These are phyloP conservation scores for Drosophila rellima DNA, from an alignment of 2,888 invertebrate genomes.

Conservation along the genomic window DNA sequence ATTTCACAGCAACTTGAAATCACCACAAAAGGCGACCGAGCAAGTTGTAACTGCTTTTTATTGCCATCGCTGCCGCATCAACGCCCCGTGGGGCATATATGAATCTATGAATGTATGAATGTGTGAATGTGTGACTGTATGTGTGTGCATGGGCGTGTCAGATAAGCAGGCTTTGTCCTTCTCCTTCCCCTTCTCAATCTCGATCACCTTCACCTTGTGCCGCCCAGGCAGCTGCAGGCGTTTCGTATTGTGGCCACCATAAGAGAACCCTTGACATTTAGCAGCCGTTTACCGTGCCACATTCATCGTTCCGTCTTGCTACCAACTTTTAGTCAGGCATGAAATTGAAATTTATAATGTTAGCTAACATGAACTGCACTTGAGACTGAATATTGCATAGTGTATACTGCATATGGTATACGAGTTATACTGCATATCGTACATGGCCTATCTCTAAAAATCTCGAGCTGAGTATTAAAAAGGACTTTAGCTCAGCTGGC, in stretches of 20 bases:
- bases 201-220: background rate
- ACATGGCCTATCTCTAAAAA: slow-evolving; percentile 36
- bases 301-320: background rate
- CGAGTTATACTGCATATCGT: too few species aligned
- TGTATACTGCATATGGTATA: slow-evolving; percentile 9
- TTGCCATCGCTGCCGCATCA: slow-evolving; percentile 60
- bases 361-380: slow-evolving; percentile 41
- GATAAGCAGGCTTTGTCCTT: slow-evolving; percentile 50
- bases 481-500: slow-evolving; percentile 3
- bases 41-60: slow-evolving; percentile 70
- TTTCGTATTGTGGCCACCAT: slow-evolving; percentile 47
- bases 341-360: slow-evolving; percentile 76
- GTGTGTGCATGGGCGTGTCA: slow-evolving; percentile 35
- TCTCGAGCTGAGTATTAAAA: slow-evolving; percentile 34
- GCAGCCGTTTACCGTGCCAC: slow-evolving; percentile 47
- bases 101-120: background rate
- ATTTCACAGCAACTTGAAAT: slow-evolving; percentile 64
- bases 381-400: slow-evolving; percentile 19
- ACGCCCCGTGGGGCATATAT: slow-evolving; percentile 27
- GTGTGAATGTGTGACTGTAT: slow-evolving; percentile 13
- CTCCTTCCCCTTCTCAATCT: background rate
- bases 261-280: slow-evolving; percentile 60
- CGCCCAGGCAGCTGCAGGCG: slow-evolving; percentile 24
- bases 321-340: slow-evolving; percentile 59
- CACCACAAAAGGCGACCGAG: slow-evolving; percentile 58